These are phyloP conservation scores for Sitophilus oryzae DNA, from an alignment of 1,140 invertebrate genomes.

Conservation along the genomic window DNA sequence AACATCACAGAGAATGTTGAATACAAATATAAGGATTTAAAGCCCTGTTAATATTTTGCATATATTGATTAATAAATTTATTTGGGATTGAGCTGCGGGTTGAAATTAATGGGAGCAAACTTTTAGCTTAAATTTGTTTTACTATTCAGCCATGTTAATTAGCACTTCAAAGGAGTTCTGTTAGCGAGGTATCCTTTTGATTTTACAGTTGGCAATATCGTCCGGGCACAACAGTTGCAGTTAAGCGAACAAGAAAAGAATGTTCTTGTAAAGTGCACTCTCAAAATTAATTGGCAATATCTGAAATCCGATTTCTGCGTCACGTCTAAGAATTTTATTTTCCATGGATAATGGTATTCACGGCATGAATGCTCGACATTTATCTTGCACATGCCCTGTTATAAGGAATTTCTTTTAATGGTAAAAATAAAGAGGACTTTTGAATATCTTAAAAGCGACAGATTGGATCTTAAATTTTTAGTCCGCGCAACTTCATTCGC, in stretches of 20 bases:
- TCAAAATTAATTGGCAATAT: constrained; percentile 20
- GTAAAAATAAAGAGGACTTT: background rate
- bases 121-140: no score
- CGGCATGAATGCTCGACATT: constrained; percentile 17
- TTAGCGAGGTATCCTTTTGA: no score
- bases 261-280: constrained; percentile 14
- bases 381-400: constrained; percentile 20
- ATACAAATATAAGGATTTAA: no score
- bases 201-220: background rate
- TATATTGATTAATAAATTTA: no score
- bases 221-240: background rate
- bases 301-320: constrained; percentile 15
- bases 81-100: no score
- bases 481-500: no score
- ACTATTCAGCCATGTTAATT: no score
- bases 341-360: constrained; percentile 18
- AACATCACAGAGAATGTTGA: no score
- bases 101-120: no score
- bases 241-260: constrained; percentile 9
- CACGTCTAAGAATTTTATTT: constrained; percentile 18
- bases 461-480: background rate
- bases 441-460: background rate
- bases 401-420: constrained; percentile 19
- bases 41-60: no score
- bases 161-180: no score